Percentiles rank a stretch among this genome's conserved stretches.
Conservation (phyloP, 2,113 vertebrate species). For the Heptranchias perlo region DNA sequence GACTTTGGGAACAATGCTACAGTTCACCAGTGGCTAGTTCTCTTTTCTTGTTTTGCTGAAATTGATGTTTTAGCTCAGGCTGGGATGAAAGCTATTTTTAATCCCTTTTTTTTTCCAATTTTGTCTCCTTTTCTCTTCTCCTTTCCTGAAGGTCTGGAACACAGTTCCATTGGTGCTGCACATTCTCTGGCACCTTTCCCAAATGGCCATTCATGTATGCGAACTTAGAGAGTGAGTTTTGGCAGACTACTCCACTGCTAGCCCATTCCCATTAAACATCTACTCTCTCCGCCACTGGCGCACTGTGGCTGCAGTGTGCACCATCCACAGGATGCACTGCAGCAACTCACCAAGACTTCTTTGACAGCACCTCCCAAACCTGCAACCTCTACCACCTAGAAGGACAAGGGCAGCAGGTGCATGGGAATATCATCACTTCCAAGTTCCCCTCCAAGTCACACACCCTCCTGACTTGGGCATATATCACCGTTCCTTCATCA, state of each 20-base stretch:
- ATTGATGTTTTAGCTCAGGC: neutral
- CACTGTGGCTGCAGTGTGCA: neutral
- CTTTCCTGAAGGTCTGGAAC: neutral
- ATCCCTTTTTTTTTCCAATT: neutral
- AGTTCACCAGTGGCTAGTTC: slow-evolving; percentile 12
- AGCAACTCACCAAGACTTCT: neutral
- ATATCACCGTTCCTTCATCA: neutral
- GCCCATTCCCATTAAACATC: neutral
- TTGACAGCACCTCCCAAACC: neutral
- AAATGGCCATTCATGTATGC: neutral
- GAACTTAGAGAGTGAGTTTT: neutral
- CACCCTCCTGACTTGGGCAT: neutral
- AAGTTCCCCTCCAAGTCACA: neutral
- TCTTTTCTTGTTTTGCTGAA: neutral
- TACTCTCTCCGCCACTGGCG: neutral
- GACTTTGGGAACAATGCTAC: slow-evolving; percentile 33
- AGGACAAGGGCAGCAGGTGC: neutral
- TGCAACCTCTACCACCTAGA: neutral
- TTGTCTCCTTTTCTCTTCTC: neutral
- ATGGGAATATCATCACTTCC: neutral
- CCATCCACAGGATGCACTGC: neutral
- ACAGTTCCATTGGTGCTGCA: neutral
- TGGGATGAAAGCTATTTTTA: neutral
- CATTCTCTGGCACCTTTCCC: neutral
- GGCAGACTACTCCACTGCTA: neutral